Evolutionary conservation across 2,113 vertebrate genomes (phyloP), one percentile per base, ranked within the genome.

Genomic region (Nyctereutes procyonoides): DNA sequence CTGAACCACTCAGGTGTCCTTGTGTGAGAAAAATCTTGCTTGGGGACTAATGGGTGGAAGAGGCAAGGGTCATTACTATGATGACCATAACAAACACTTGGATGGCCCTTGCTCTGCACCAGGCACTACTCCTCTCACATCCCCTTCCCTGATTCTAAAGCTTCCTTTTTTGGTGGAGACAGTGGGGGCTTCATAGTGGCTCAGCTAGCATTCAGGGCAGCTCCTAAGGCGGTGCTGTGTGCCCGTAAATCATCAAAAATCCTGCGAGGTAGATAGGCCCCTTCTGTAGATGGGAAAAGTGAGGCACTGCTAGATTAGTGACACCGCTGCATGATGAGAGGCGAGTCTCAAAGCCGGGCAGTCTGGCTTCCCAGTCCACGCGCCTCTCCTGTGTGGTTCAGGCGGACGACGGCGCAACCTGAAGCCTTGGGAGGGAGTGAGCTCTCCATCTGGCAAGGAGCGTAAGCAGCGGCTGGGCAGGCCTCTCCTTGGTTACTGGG

Each of bases 71-170:
- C 43, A 15, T 51, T 16, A 28, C 1, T 38, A 22, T 2, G 12
- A 8, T 53, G 43, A 16, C 1, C 7, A 22, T 35, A 3, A 6
- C 0, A 17, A 19, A 2, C 17, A 12, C 76, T 55, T 13, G 0
- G 15, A 12, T 0, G 69, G 9, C 28, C 0, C 16, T 20, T 2
- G 26, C 15, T 53, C 48, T 10, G 53, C 10, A 24, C 38, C 51
- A 16, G 35, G 32, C 11, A 9, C 58, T 16, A 0, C 10, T 26
- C 17, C 30, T 24, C 28, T 26, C 1, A 2, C 0, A 0, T 11
- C 38, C 11, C 58, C n/a, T 24, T 4, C 9, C n/a, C 56, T 11
- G 3, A 2, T 15, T 58, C 38, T 62, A 4, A 12, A 12, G 8
- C 38, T 51, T 74, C 28, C 22, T 38, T 53, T 51, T 48, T 12